phyloP scores from a whole-genome alignment of 2,797 vertebrate genomes.

The Euthynnus affinis region DNA sequence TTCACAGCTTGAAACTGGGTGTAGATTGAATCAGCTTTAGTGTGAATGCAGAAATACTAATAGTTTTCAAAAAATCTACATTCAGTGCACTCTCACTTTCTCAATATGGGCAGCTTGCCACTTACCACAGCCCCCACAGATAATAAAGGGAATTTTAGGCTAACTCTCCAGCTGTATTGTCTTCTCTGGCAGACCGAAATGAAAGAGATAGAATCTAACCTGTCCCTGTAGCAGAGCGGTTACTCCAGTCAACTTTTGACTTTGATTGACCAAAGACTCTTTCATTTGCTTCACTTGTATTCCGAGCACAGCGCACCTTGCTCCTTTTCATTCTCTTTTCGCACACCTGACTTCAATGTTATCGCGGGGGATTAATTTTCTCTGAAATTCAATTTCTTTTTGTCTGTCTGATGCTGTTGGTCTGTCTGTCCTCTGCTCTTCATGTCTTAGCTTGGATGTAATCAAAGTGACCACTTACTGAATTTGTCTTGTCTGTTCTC shows the following conservation, averaged over 20 bases:
- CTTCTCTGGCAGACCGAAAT: constrained; percentile 49
- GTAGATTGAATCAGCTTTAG: constrained; percentile 54
- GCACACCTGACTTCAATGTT: constrained; percentile 43
- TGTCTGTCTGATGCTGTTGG: constrained; percentile 31
- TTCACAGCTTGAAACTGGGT: constrained; percentile 47
- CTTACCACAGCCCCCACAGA: constrained; percentile 43
- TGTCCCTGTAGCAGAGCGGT: constrained; percentile 27
- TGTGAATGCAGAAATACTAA: constrained; percentile 50
- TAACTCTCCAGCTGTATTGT: constrained; percentile 52
- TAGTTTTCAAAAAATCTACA: constrained; percentile 67
- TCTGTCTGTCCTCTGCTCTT: constrained; percentile 14
- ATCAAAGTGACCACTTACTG: constrained; percentile 38
- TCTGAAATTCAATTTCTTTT: constrained; percentile 50
- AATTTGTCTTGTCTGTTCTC: not conserved
- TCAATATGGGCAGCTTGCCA: constrained; percentile 53
- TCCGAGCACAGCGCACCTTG: constrained; percentile 29
- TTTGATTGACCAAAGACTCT: constrained; percentile 60
- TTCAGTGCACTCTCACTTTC: constrained; percentile 56
- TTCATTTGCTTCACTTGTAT: constrained; percentile 61
- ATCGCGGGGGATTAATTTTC: constrained; percentile 51
- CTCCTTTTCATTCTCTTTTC: constrained; percentile 24
- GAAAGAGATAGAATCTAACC: constrained; percentile 57
- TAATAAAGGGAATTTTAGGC: constrained; percentile 61
- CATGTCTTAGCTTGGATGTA: constrained; percentile 19
- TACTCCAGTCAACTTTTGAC: constrained; percentile 58